phyloP scores from a whole-genome alignment of 2,113 vertebrate species.

The Tragulus kanchil region DNA sequence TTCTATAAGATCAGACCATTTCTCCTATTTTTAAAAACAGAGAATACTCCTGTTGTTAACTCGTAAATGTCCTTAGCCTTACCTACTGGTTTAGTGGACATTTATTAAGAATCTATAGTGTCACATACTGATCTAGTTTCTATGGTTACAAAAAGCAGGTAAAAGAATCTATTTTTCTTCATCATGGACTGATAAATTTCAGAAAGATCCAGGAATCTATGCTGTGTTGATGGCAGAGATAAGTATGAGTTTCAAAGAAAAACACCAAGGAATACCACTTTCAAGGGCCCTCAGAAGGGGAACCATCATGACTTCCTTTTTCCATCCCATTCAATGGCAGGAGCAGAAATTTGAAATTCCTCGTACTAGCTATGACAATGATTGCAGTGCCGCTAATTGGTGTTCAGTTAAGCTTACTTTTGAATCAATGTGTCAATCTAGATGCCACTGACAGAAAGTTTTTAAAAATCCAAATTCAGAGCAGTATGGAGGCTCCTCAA shows the following conservation, averaged over 20 bases:
- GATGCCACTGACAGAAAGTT: neutral
- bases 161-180: neutral
- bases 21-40: neutral
- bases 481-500: neutral
- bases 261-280: neutral
- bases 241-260: neutral
- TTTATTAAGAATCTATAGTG: neutral
- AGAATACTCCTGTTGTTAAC: neutral
- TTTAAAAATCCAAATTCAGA: neutral
- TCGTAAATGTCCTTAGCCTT: neutral
- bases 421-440: neutral
- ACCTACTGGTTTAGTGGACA: neutral
- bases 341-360: neutral
- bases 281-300: neutral
- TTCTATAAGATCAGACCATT: neutral
- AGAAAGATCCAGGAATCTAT: neutral
- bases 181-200: neutral
- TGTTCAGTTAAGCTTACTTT: neutral
- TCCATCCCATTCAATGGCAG: neutral
- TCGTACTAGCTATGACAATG: neutral
- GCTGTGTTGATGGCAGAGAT: neutral
- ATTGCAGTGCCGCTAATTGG: neutral
- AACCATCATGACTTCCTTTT: neutral
- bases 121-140: neutral
- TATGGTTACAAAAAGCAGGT: constrained; percentile 7